A percentile compares a stretch with the other conserved stretches of the same genome.
Evolutionary conservation across 1,140 invertebrate genomes (phyloP).

Genomic region (Drosophila sproati): DNA sequence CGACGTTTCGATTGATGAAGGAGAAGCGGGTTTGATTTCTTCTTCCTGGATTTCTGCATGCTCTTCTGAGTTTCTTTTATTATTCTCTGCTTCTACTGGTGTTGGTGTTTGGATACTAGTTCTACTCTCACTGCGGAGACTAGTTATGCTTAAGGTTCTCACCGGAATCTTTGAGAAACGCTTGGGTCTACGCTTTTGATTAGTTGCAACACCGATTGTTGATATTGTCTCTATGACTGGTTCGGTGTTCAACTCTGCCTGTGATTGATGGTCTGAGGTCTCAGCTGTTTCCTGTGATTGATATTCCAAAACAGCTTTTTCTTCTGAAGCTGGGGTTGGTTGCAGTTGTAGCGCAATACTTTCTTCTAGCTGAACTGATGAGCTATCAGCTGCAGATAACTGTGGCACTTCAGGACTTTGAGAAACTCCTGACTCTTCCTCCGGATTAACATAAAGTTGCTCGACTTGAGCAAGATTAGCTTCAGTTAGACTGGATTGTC

Average conservation of each 20-base stretch:
- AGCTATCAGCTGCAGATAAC: background rate
- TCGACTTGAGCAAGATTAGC: background rate
- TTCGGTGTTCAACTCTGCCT: background rate
- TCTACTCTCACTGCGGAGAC: conserved; percentile 61
- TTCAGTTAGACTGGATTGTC: background rate
- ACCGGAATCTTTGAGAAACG: conserved; percentile 73
- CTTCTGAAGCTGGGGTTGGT: background rate
- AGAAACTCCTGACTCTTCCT: background rate
- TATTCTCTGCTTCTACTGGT: conserved; percentile 3
- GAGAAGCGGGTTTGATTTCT: background rate
- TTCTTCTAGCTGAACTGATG: background rate
- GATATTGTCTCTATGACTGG: background rate
- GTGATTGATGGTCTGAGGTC: too few relatives aligned
- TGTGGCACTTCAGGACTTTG: background rate
- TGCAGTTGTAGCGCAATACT: background rate
- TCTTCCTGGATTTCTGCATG: background rate
- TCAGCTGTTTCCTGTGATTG: background rate
- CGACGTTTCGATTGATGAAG: background rate
- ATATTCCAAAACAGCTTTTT: background rate
- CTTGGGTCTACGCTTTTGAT: conserved; percentile 42
- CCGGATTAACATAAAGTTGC: background rate
- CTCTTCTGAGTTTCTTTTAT: background rate
- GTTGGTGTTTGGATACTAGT: conserved; percentile 29
- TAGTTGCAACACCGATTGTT: background rate
- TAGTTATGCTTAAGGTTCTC: conserved; percentile 57